These are phyloP conservation scores for Mormyrops attenuatus DNA, from an alignment of 2,797 vertebrate species.

Conservation along the genomic window DNA sequence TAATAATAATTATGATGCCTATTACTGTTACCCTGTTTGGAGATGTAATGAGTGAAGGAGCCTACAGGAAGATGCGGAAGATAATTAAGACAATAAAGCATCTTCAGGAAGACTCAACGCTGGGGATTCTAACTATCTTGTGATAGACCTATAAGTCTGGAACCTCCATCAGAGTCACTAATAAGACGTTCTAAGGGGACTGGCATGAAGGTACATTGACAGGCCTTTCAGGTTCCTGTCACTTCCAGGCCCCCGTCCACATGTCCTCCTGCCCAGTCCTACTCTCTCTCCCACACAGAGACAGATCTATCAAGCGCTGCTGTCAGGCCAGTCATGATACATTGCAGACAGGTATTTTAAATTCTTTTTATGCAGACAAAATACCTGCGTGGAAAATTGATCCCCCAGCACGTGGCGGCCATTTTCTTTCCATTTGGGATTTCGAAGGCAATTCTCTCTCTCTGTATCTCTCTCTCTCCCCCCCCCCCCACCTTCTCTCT, in stretches of 20 bases:
- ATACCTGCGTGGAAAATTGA: conserved; percentile 15
- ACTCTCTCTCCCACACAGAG: neutral
- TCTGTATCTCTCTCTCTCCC: neutral
- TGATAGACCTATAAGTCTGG: conserved; percentile 26
- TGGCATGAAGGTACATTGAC: conserved; percentile 21
- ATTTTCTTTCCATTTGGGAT: neutral
- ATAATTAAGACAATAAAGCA: conserved; percentile 19
- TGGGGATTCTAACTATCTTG: neutral
- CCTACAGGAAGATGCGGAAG: conserved; percentile 33
- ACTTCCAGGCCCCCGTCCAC: neutral
- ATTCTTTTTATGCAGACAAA: conserved; percentile 1
- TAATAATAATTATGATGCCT: neutral
- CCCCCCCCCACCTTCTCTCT: neutral
- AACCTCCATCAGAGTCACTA: conserved; percentile 39
- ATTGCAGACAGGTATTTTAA: neutral
- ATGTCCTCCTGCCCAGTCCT: neutral
- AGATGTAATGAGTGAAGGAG: neutral
- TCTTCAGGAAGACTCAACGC: neutral
- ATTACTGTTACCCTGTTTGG: conserved; percentile 2
- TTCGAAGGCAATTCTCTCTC: conserved; percentile 24
- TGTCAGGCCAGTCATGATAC: neutral
- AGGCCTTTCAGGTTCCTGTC: neutral
- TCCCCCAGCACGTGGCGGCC: neutral
- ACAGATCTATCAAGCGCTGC: neutral
- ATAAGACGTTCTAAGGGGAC: conserved; percentile 29